These are phyloP conservation scores for Gymnosoma rotundatum DNA, from an alignment of 2,888 invertebrate species.

Conservation along the genomic window DNA sequence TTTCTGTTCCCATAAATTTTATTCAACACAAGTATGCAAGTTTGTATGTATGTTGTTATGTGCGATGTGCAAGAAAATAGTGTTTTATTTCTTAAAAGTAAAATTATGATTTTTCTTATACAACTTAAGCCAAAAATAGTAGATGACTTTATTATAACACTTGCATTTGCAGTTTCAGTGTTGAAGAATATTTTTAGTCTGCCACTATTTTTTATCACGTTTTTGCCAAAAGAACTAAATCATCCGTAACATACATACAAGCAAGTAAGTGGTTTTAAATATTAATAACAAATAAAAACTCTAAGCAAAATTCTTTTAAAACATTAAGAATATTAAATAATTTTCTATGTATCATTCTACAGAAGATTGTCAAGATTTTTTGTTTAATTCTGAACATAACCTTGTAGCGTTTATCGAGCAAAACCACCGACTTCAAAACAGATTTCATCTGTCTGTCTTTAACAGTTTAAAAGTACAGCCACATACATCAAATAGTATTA, in stretches of 20 bases:
- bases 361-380: no score
- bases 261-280: constrained; percentile 45
- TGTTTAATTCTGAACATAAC: no score
- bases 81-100: constrained; percentile 24
- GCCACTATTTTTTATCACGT: constrained; percentile 1
- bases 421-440: no score
- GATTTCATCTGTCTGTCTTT: no score
- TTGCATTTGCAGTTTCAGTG: constrained; percentile 55
- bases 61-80: not conserved
- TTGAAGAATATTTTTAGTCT: not conserved
- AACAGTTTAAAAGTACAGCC: no score
- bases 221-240: constrained; percentile 64
- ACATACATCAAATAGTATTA: no score
- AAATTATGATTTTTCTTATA: constrained; percentile 70
- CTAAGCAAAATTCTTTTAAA: no score
- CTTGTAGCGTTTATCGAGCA: no score
- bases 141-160: constrained; percentile 18
- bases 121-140: constrained; percentile 67
- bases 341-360: no score
- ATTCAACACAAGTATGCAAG: no score
- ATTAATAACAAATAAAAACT: no score
- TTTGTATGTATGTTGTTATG: not conserved
- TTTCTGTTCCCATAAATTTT: constrained; percentile 37
- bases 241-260: constrained; percentile 57
- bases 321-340: no score